Evolutionary conservation across 2,797 vertebrate genomes (phyloP), one percentile per base, ranked within the genome.

Genomic region (Rhadinocentrus ornatus): DNA sequence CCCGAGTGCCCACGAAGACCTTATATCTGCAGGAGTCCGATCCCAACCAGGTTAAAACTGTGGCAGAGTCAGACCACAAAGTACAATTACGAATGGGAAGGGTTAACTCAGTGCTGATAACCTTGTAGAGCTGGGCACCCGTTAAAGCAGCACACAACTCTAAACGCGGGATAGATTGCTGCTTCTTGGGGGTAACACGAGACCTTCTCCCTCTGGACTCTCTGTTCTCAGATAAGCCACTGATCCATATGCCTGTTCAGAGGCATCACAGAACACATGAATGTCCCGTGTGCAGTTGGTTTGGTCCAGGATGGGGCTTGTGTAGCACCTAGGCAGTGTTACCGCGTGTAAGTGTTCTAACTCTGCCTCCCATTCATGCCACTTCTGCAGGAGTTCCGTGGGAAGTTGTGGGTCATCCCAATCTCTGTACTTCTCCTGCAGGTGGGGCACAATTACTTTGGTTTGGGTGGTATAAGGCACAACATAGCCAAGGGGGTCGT

Each of bases 251-350:
- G 31, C 48, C 2, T 11, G 2, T 32, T 69, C 44, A 9, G 46
- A 70, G 5, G 61, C 54, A 29, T 76, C 67, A 44, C 56, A 71
- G 35, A 76, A 76, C n/a, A 76, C 56, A 48, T 70, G 62, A 1
- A 76, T 35, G 3, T 65, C 67, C 27, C 24, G 22, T 6, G 4
- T 29, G 9, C 6, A 50, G 20, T 15, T 18, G 16, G 32, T 6
- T 2, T 34, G 15, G 44, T 75, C 60, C 15, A 64, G 31, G 11
- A 16, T 16, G 12, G 34, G 11, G 3, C 55, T 66, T 2, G 18
- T 13, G 7, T 73, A 65, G 32, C 69, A 72, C 13, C 24, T 22
- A 44, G 53, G 66, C 53, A 69, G 32, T 10, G 10, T 50, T n/a
- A 75, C 39, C 32, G 27, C 2, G 16, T 41, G 26, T 15, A 63